Conservation (phyloP, 2,113 vertebrate species). For the Lanius collurio region DNA sequence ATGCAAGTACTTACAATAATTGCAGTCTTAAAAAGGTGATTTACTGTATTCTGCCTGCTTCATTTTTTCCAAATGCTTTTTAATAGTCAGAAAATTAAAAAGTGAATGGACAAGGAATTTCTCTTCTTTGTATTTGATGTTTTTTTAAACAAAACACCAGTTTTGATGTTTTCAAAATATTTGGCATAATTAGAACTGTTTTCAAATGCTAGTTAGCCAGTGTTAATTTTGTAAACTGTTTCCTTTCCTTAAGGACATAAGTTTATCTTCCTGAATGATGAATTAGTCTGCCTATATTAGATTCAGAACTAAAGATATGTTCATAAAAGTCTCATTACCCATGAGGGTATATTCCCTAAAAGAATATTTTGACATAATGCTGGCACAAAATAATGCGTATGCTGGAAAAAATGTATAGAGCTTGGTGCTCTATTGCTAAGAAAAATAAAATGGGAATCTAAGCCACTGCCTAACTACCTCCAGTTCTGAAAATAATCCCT, state of each 20-base stretch:
- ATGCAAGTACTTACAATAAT: background rate
- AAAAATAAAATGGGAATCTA: background rate
- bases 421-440: background rate
- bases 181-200: background rate
- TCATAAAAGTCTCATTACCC: background rate
- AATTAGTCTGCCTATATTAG: background rate
- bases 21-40: background rate
- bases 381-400: background rate
- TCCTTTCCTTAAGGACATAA: background rate
- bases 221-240: background rate
- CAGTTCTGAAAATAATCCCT: background rate
- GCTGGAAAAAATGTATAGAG: background rate
- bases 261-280: background rate
- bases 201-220: background rate
- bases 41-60: background rate
- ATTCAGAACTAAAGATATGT: background rate
- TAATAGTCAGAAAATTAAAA: background rate
- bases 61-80: background rate
- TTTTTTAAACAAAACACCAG: background rate
- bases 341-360: background rate
- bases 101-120: rapidly evolving
- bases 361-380: background rate
- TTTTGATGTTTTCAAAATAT: background rate
- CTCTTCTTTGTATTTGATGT: rapidly evolving
- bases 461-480: background rate